These are phyloP conservation scores for Galerucella calmariensis DNA, from an alignment of 2,888 invertebrate genomes.

Conservation along the genomic window DNA sequence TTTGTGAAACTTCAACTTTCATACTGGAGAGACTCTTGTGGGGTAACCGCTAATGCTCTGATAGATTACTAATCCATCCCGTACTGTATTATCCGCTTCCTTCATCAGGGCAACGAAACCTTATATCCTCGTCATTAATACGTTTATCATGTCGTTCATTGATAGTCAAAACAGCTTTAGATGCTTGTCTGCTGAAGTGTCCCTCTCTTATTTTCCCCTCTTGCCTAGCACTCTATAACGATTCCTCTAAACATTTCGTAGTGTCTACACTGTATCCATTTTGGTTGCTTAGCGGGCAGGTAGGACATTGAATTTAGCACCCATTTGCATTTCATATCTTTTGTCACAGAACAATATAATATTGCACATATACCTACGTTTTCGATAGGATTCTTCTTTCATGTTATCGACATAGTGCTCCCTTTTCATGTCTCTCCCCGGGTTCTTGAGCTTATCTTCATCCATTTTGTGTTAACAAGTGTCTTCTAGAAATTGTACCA, in stretches of 20 bases:
- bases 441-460: too few relatives aligned
- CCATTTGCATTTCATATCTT: too few relatives aligned
- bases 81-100: background rate
- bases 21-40: background rate
- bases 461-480: too few relatives aligned
- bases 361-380: too few relatives aligned
- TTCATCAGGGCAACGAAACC: background rate
- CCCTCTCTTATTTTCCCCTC: background rate
- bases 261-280: background rate
- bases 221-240: background rate
- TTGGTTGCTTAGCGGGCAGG: background rate
- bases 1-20: slow-evolving; percentile 25
- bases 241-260: background rate
- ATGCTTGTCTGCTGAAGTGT: background rate
- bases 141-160: background rate
- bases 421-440: too few relatives aligned
- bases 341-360: too few relatives aligned
- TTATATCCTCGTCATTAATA: background rate
- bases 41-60: too few relatives aligned
- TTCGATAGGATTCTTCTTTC: too few relatives aligned
- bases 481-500: too few relatives aligned
- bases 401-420: too few relatives aligned
- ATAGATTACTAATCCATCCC: background rate
- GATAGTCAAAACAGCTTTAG: background rate
- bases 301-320: too few relatives aligned